These are phyloP conservation scores for Bergia sp. DNA, from an alignment of 92 coral and sea anemone species.

Conservation along the genomic window DNA sequence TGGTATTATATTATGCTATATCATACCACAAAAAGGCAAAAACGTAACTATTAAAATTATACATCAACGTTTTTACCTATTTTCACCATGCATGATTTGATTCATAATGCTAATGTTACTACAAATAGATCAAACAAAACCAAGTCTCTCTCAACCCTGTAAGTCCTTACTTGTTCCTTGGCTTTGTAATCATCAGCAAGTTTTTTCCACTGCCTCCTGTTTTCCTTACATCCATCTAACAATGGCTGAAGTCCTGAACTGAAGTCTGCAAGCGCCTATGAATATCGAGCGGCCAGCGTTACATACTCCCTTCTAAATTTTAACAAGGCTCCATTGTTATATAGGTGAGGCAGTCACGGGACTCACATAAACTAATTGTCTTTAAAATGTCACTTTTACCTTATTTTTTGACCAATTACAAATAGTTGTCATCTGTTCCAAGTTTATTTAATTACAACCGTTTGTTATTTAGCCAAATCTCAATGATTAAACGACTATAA, in stretches of 20 bases:
- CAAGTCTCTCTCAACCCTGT: background rate
- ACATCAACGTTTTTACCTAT: background rate
- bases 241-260: slow-evolving; percentile 68
- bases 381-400: no score
- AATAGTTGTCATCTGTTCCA: no score
- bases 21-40: no score
- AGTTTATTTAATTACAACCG: background rate
- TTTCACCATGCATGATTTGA: background rate
- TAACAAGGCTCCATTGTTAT: background rate
- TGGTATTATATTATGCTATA: no score
- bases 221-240: slow-evolving; percentile 86
- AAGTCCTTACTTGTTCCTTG: slow-evolving; percentile 61
- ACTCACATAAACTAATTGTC: no score
- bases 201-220: slow-evolving; percentile 95
- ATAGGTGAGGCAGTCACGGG: no score
- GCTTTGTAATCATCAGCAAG: slow-evolving; percentile 90
- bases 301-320: no score
- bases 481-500: background rate
- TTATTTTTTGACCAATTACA: no score
- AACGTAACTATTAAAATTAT: no score
- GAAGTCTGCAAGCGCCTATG: slow-evolving; percentile 87
- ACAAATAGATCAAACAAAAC: background rate
- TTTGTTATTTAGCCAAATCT: background rate
- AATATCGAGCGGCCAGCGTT: background rate
- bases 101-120: background rate